A percentile compares a stretch with the other conserved stretches of the same genome.
Evolutionary conservation across 2,797 vertebrate genomes (phyloP).

Genomic region (Gallinago nigripennis): DNA sequence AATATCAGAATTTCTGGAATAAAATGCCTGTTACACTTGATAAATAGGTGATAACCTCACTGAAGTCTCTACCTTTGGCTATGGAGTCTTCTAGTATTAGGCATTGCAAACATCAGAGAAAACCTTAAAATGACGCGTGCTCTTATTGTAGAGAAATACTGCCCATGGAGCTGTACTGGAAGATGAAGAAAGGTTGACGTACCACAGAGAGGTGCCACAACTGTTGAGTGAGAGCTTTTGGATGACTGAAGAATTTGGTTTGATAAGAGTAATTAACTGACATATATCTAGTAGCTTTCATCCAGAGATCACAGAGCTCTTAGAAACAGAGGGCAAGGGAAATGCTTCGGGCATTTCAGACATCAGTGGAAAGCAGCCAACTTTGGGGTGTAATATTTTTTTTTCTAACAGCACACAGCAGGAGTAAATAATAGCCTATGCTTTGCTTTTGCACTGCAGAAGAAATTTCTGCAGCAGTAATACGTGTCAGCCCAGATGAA

Average conservation of each 20-base stretch:
- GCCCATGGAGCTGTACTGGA: neutral
- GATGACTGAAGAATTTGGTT: neutral
- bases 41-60: neutral
- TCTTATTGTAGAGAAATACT: neutral
- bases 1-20: neutral
- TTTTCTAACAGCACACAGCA: neutral
- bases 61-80: neutral
- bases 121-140: neutral
- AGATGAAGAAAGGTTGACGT: neutral
- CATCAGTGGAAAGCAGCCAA: neutral
- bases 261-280: neutral
- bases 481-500: neutral
- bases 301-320: neutral
- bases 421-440: neutral
- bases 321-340: neutral
- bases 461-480: neutral
- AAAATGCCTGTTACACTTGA: neutral
- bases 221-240: neutral
- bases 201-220: neutral
- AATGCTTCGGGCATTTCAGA: neutral
- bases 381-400: neutral
- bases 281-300: slow-evolving; percentile 5
- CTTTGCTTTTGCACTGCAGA: neutral
- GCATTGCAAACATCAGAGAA: neutral
- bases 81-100: neutral